These are phyloP conservation scores for Peromyscus californicus DNA, from an alignment of 2,113 vertebrate genomes.

Conservation along the genomic window DNA sequence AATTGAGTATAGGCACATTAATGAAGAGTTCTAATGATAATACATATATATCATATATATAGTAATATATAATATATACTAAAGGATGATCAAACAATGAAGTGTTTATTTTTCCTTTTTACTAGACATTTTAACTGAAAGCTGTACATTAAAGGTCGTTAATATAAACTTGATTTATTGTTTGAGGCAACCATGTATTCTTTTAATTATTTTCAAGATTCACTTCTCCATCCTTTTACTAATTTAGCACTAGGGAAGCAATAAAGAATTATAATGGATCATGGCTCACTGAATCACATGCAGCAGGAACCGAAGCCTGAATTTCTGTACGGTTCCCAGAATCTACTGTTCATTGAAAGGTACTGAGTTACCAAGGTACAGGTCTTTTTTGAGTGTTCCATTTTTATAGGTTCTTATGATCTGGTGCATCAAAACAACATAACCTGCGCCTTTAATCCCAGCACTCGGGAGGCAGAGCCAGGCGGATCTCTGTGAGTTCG, in stretches of 20 bases:
- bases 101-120: not conserved
- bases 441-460: not conserved
- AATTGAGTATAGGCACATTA: not conserved
- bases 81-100: not conserved
- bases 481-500: no score
- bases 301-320: not conserved
- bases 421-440: not conserved
- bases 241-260: not conserved
- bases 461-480: no score
- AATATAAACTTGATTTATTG: not conserved
- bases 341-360: rapidly evolving
- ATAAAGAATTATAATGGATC: not conserved
- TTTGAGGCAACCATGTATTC: not conserved
- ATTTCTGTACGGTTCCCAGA: rapidly evolving
- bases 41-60: not conserved
- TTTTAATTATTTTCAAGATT: not conserved
- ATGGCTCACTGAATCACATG: rapidly evolving
- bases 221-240: not conserved
- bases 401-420: not conserved
- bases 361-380: not conserved
- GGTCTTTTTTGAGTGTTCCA: no score
- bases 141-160: not conserved
- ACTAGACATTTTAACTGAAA: not conserved
- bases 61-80: not conserved
- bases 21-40: not conserved